Conservation (phyloP, 92 coral and sea anemone genomes). For the Chrysogorgia sp. region DNA sequence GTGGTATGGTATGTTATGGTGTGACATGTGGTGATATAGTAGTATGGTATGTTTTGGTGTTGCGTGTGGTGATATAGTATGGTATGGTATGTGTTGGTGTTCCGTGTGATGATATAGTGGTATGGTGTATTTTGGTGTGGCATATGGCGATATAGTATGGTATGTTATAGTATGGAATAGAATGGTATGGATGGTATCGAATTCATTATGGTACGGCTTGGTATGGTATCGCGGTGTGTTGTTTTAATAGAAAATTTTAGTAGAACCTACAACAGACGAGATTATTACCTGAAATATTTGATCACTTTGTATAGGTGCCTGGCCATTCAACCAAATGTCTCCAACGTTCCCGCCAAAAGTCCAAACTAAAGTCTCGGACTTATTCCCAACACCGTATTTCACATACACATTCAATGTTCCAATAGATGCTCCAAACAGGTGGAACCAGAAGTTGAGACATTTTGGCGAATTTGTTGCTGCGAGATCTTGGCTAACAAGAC, state of each 20-base stretch:
- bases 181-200: no score
- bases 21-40: no score
- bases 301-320: conserved; percentile 71
- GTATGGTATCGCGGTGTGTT: no score
- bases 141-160: no score
- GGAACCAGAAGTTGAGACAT: conserved; percentile 89
- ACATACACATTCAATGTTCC: conserved; percentile 76
- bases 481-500: conserved; percentile 84
- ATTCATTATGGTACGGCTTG: no score
- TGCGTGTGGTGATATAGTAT: no score
- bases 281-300: conserved; percentile 67
- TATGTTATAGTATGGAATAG: no score
- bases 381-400: conserved; percentile 86
- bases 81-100: no score
- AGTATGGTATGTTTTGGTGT: no score
- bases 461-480: conserved; percentile 59
- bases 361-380: conserved; percentile 82
- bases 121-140: no score
- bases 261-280: neutral
- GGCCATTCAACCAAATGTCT: conserved; percentile 82
- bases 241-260: neutral
- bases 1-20: no score
- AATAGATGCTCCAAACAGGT: conserved; percentile 81
- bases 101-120: no score
- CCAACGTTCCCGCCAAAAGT: conserved; percentile 91